These are phyloP conservation scores for Forbesichthys papilliferus DNA, from an alignment of 2,113 vertebrate species.

Conservation along the genomic window DNA sequence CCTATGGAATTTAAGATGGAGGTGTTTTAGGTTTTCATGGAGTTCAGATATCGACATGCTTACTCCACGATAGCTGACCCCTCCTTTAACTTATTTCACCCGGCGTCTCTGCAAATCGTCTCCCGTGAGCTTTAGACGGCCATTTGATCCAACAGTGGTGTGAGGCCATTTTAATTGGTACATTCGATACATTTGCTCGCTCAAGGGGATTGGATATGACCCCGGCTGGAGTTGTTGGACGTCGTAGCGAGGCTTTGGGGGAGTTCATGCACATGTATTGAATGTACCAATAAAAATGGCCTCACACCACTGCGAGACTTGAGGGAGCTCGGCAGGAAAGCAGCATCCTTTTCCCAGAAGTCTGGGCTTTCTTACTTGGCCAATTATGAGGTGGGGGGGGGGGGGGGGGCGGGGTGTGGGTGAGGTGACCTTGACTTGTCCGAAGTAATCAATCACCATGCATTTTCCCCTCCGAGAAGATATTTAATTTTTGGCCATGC, in stretches of 20 bases:
- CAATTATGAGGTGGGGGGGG: constrained; percentile 4
- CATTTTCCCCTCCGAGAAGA: constrained; percentile 10
- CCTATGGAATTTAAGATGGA: no score
- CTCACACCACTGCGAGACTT: no score
- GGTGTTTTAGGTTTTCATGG: no score
- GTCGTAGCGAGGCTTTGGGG: not conserved
- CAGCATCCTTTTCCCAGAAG: not conserved
- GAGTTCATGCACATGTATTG: no score
- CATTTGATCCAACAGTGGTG: not conserved
- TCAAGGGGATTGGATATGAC: constrained; percentile 6
- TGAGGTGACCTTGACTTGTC: constrained; percentile 12
- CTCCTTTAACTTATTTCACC: not conserved
- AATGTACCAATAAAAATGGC: no score
- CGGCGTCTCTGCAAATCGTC: not conserved
- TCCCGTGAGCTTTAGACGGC: constrained; percentile 17
- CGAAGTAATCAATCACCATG: constrained; percentile 25
- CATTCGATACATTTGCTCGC: constrained; percentile 29
- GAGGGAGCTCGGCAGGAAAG: not conserved
- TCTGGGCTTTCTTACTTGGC: constrained; percentile 27
- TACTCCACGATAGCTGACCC: no score
- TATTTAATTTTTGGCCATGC: no score
- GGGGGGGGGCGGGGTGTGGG: not conserved
- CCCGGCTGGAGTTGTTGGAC: not conserved
- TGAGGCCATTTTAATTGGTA: not conserved
- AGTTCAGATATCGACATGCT: no score